Percentiles rank a stretch among this genome's conserved stretches.
phyloP scores from a whole-genome alignment of 1,140 invertebrate species.

The Diorhabda carinulata region DNA sequence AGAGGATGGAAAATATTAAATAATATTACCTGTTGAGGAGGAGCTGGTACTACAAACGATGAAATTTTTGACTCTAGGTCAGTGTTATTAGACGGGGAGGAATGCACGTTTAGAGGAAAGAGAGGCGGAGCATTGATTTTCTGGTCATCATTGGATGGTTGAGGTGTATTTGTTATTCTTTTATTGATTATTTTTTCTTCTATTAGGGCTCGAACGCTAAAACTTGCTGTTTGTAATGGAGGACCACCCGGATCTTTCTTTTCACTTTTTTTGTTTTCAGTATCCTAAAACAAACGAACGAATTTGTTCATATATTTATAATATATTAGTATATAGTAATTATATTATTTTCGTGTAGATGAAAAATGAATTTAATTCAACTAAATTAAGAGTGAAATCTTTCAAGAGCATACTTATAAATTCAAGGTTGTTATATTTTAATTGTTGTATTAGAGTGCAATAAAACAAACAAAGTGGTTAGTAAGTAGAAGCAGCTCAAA shows the following conservation, averaged over 20 bases:
- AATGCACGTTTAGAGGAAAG: slow-evolving; percentile 50
- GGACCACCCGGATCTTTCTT: slow-evolving; percentile 77
- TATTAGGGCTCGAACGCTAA: slow-evolving; percentile 81
- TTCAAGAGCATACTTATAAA: too few relatives aligned
- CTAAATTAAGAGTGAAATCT: too few relatives aligned
- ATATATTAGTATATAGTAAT: background rate
- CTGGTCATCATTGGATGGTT: slow-evolving; percentile 55
- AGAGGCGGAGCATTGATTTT: slow-evolving; percentile 50
- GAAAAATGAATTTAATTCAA: too few relatives aligned
- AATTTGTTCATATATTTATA: background rate
- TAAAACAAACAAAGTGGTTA: too few relatives aligned
- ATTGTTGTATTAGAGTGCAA: too few relatives aligned
- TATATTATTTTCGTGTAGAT: too few relatives aligned
- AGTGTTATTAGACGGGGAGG: slow-evolving; percentile 49
- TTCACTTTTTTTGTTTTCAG: slow-evolving; percentile 79
- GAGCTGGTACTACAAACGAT: slow-evolving; percentile 60
- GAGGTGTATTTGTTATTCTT: slow-evolving; percentile 56
- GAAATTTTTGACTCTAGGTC: slow-evolving; percentile 51
- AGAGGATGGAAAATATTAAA: background rate
- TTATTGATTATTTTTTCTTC: slow-evolving; percentile 90
- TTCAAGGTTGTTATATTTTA: too few relatives aligned
- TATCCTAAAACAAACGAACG: slow-evolving; percentile 56
- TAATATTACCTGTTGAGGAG: slow-evolving; percentile 48
- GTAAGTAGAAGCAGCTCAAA: too few relatives aligned
- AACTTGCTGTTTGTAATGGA: slow-evolving; percentile 80